Percentiles rank a stretch among this genome's conserved stretches.
phyloP scores from a whole-genome alignment of 1,140 invertebrate species.

The Papilio glaucus region DNA sequence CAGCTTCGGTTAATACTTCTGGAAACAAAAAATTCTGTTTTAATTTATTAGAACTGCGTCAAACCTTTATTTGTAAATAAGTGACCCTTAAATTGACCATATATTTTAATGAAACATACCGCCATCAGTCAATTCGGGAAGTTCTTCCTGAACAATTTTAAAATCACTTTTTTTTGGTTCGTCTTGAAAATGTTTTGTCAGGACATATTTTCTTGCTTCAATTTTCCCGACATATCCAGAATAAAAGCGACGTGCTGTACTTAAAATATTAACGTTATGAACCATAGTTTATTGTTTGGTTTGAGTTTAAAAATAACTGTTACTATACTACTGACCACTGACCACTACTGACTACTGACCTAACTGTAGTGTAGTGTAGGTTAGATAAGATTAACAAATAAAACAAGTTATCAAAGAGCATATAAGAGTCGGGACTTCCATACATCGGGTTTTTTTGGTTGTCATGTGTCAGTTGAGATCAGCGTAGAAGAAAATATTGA shows the following conservation, averaged over 20 bases:
- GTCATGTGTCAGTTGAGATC: too few species aligned
- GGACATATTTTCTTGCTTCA: conserved; percentile 84
- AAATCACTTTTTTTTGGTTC: conserved; percentile 87
- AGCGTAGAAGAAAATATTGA: too few species aligned
- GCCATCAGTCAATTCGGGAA: conserved; percentile 86
- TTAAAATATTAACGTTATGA: conserved; percentile 41
- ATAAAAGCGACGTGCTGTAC: conserved; percentile 55
- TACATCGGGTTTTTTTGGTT: too few species aligned
- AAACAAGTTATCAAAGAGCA: neutral
- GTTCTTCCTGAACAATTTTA: conserved; percentile 85
- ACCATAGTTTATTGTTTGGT: neutral
- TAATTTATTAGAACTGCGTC: conserved; percentile 25
- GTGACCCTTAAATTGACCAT: neutral
- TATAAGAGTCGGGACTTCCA: too few species aligned
- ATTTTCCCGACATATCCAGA: conserved; percentile 76
- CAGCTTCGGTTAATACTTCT: conserved; percentile 87
- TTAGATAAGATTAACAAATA: conserved; percentile 8
- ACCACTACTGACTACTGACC: too few species aligned
- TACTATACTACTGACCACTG: neutral
- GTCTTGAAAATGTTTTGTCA: conserved; percentile 86
- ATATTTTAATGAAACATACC: conserved; percentile 71
- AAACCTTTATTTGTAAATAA: neutral
- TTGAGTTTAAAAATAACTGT: neutral
- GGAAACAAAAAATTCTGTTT: conserved; percentile 58
- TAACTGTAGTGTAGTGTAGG: neutral